Percentiles rank a stretch among this genome's conserved stretches.
These are phyloP conservation scores for Eleginops maclovinus DNA, from an alignment of 2,113 vertebrate genomes.

Conservation along the genomic window DNA sequence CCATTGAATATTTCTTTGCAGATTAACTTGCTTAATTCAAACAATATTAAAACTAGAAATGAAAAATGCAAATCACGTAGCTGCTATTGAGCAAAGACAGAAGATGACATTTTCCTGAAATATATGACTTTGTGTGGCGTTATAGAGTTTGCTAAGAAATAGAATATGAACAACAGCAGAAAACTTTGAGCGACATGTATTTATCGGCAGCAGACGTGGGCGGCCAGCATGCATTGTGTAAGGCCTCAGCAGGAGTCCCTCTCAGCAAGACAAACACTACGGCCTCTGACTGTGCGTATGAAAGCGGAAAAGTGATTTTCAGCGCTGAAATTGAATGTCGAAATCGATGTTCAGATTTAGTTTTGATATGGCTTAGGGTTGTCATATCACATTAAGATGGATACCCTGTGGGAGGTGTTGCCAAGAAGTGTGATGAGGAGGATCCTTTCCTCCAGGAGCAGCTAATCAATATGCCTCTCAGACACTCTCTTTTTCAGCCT, in stretches of 20 bases:
- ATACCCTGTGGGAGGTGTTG: conserved; percentile 66
- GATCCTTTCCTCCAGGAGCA: conserved; percentile 58
- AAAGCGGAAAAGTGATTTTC: conserved; percentile 72
- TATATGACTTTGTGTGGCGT: neutral
- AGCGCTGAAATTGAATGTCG: conserved; percentile 59
- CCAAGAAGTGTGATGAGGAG: conserved; percentile 65
- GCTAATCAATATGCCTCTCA: conserved; percentile 74
- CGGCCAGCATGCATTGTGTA: neutral
- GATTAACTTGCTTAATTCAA: neutral
- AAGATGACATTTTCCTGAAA: conserved; percentile 21
- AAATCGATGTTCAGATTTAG: conserved; percentile 68
- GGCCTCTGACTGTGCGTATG: conserved; percentile 37
- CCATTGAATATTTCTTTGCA: neutral
- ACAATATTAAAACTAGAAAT: conserved; percentile 13
- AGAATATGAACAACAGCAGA: conserved; percentile 5
- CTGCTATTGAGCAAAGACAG: neutral
- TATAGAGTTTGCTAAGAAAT: conserved; percentile 13
- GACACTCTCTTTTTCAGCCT: conserved; percentile 58
- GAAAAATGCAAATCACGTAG: conserved; percentile 3
- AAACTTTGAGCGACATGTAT: conserved; percentile 32
- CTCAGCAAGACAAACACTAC: conserved; percentile 59
- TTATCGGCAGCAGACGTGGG: conserved; percentile 4
- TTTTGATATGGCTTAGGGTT: conserved; percentile 64
- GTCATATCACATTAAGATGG: conserved; percentile 77
- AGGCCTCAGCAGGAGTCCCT: conserved; percentile 48